Percentiles rank a stretch among this genome's conserved stretches.
Evolutionary conservation across 1,140 invertebrate genomes (phyloP).

Genomic region (Ridgeia piscesae): DNA sequence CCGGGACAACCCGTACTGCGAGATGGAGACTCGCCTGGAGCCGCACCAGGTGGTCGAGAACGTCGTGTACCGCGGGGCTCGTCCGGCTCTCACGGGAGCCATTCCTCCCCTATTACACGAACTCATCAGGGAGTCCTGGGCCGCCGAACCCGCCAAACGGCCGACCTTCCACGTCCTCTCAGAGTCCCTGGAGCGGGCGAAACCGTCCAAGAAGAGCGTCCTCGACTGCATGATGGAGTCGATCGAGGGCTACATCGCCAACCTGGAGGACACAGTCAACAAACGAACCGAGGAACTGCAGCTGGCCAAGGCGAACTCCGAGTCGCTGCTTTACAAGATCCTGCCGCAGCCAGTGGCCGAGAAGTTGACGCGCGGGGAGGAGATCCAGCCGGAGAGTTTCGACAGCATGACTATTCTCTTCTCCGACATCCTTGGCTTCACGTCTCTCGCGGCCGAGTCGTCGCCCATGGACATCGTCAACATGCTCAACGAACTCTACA

Average conservation of each 20-base stretch:
- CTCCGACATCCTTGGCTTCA: slow-evolving; percentile 98
- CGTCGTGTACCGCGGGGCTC: neutral
- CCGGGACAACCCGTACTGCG: neutral
- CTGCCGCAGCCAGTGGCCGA: slow-evolving; percentile 42
- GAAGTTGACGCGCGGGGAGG: slow-evolving; percentile 79
- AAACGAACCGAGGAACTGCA: slow-evolving; percentile 21
- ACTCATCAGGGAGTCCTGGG: neutral
- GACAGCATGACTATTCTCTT: slow-evolving; percentile 95
- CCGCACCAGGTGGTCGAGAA: slow-evolving; percentile 8
- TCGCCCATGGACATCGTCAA: slow-evolving; percentile 58
- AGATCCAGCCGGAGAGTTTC: slow-evolving; percentile 92
- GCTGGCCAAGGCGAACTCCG: neutral
- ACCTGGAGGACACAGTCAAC: neutral
- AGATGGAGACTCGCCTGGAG: neutral
- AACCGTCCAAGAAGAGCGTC: slow-evolving; percentile 23
- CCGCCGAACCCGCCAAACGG: neutral
- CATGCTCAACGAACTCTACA: slow-evolving; percentile 78
- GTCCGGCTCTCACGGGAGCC: neutral
- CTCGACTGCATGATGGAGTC: slow-evolving; percentile 25
- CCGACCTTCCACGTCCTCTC: neutral
- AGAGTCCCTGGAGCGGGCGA: slow-evolving; percentile 9
- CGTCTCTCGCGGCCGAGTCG: slow-evolving; percentile 48
- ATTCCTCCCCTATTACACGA: neutral
- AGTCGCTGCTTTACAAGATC: slow-evolving; percentile 25
- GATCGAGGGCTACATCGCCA: neutral